phyloP scores from a whole-genome alignment of 1,140 invertebrate species.

The Zaprionus ornatus region DNA sequence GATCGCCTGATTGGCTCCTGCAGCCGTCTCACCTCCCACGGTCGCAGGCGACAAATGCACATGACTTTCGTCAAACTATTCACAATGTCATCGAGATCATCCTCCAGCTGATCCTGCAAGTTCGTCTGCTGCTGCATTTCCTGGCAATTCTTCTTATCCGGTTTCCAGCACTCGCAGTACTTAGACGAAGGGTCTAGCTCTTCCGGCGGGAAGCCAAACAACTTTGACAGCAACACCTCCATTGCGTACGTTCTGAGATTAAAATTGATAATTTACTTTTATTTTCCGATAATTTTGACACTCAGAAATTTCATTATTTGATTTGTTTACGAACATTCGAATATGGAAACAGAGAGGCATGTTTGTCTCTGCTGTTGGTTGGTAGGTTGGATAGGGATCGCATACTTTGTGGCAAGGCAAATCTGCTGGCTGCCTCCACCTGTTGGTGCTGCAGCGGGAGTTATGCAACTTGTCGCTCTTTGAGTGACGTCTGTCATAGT shows the following conservation, averaged over 20 bases:
- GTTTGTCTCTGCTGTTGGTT: too few relatives aligned
- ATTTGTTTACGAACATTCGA: not conserved
- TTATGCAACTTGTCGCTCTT: conserved; percentile 19
- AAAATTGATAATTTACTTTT: not conserved
- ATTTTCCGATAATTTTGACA: conserved; percentile 1
- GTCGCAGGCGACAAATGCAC: conserved; percentile 59
- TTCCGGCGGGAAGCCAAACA: not conserved
- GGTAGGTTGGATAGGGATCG: too few relatives aligned
- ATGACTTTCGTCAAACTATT: conserved; percentile 64
- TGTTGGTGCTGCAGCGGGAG: conserved; percentile 11
- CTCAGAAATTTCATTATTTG: not conserved
- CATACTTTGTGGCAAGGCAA: not conserved
- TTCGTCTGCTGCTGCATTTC: not conserved
- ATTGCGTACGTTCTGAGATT: not conserved
- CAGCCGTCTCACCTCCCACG: conserved; percentile 54
- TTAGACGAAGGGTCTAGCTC: not conserved
- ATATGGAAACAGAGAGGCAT: not conserved
- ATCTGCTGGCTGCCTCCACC: not conserved
- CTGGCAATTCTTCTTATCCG: not conserved
- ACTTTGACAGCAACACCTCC: not conserved
- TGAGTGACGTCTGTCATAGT: conserved; percentile 35
- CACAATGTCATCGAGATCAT: conserved; percentile 61
- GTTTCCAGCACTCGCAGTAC: conserved; percentile 31
- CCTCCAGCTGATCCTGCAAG: not conserved
- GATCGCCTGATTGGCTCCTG: conserved; percentile 42